A percentile compares a stretch with the other conserved stretches of the same genome.
These are phyloP conservation scores for Drosophila histrio DNA, from an alignment of 2,888 invertebrate species.

Conservation along the genomic window DNA sequence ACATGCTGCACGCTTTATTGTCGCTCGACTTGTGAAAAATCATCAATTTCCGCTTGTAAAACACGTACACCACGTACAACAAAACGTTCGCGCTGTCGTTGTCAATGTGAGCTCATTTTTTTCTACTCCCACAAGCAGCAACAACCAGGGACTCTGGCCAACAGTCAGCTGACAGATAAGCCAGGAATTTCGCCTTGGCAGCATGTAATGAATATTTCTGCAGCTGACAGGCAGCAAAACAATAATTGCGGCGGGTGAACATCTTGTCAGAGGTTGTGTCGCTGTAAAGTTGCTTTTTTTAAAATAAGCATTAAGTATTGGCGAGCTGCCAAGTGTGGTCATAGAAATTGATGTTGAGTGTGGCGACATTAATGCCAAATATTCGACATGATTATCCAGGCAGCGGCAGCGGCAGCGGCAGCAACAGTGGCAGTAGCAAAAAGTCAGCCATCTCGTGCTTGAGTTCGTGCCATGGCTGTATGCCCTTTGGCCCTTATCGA, in stretches of 20 bases:
- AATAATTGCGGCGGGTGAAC: conserved; percentile 68
- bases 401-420: conserved; percentile 12
- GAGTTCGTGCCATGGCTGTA: conserved; percentile 30
- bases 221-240: conserved; percentile 38
- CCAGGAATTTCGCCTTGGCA: not conserved
- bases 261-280: conserved; percentile 52
- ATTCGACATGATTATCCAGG: conserved; percentile 62
- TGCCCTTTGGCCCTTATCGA: conserved; percentile 26
- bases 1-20: conserved; percentile 77
- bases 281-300: conserved; percentile 47
- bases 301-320: conserved; percentile 45
- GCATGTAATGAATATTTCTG: conserved; percentile 66
- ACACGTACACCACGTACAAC: conserved; percentile 69
- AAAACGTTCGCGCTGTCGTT: conserved; percentile 46
- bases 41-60: conserved; percentile 80
- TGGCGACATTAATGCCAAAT: conserved; percentile 64
- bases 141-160: conserved; percentile 24
- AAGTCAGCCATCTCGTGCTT: conserved; percentile 44
- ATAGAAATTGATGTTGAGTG: conserved; percentile 54
- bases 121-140: conserved; percentile 21
- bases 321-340: conserved; percentile 59
- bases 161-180: conserved; percentile 2
- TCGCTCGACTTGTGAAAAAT: conserved; percentile 71
- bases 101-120: conserved; percentile 57
- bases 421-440: conserved; percentile 11